Percentiles rank a stretch among this genome's conserved stretches.
Conservation (phyloP, 35 echinoderm and acorn worm species). For the Anneissia japonica region DNA sequence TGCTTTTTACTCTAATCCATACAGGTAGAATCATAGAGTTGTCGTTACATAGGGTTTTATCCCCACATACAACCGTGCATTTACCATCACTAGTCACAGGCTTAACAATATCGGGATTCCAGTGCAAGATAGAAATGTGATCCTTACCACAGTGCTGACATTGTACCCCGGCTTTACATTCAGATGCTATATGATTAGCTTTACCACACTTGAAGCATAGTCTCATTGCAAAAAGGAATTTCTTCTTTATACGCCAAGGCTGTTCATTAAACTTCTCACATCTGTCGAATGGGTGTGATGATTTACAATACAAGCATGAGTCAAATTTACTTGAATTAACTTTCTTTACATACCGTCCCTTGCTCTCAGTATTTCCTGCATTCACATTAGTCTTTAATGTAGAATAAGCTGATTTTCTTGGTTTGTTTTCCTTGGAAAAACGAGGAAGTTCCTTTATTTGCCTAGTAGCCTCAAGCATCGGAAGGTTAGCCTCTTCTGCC, state of each 20-base stretch:
- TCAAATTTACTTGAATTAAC: too few relatives aligned
- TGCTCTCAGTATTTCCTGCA: not conserved
- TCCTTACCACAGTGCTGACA: not conserved
- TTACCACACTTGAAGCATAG: too few relatives aligned
- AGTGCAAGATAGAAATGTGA: constrained; percentile 1
- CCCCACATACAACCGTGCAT: not conserved
- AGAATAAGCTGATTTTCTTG: not conserved
- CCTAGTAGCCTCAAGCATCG: not conserved
- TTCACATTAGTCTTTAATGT: not conserved
- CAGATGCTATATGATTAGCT: not conserved
- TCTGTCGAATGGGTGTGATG: not conserved
- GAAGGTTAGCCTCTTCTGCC: too few relatives aligned
- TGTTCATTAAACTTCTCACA: not conserved
- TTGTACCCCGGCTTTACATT: not conserved
- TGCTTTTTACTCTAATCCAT: not conserved
- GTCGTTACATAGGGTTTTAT: not conserved
- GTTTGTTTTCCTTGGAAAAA: not conserved
- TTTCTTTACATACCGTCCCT: too few relatives aligned
- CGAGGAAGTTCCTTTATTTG: not conserved
- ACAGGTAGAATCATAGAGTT: not conserved
- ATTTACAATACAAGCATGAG: constrained; percentile 2
- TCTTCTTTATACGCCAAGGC: too few relatives aligned
- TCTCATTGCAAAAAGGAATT: too few relatives aligned
- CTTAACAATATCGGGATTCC: not conserved
- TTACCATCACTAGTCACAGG: not conserved